These are phyloP conservation scores for Pristionchus maxplancki DNA, from an alignment of 2,888 invertebrate genomes.

Conservation along the genomic window DNA sequence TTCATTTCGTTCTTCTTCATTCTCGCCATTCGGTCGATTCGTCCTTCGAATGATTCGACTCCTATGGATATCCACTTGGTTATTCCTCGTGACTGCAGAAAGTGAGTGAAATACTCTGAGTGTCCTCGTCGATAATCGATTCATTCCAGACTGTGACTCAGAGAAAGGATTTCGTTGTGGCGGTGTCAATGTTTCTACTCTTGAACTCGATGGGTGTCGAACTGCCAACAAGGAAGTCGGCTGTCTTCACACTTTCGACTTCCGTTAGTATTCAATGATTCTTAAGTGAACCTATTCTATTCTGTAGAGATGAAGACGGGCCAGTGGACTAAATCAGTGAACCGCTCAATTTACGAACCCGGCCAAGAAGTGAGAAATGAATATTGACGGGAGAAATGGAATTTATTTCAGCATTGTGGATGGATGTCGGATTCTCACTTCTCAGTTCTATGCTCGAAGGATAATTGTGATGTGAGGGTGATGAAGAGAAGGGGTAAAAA, in stretches of 20 bases:
- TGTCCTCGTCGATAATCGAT: background rate
- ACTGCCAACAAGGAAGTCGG: background rate
- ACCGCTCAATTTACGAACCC: background rate
- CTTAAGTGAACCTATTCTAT: background rate
- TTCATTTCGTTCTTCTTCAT: background rate
- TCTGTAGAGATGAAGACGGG: no score
- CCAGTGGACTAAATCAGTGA: background rate
- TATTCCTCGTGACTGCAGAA: background rate
- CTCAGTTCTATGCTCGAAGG: background rate
- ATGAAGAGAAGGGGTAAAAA: background rate
- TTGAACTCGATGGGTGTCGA: background rate
- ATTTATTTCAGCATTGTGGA: background rate
- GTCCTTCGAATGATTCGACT: background rate
- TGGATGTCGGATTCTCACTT: background rate
- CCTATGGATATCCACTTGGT: background rate
- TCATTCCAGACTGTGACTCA: background rate
- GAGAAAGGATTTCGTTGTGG: background rate
- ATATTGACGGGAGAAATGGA: no score
- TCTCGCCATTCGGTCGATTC: background rate
- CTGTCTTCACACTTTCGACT: background rate
- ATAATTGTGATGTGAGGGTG: background rate
- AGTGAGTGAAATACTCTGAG: background rate
- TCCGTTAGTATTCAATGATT: background rate
- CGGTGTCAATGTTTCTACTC: background rate
- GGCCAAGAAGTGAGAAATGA: no score